phyloP scores from a whole-genome alignment of 2,888 invertebrate genomes.

The Drosophila monieri region DNA sequence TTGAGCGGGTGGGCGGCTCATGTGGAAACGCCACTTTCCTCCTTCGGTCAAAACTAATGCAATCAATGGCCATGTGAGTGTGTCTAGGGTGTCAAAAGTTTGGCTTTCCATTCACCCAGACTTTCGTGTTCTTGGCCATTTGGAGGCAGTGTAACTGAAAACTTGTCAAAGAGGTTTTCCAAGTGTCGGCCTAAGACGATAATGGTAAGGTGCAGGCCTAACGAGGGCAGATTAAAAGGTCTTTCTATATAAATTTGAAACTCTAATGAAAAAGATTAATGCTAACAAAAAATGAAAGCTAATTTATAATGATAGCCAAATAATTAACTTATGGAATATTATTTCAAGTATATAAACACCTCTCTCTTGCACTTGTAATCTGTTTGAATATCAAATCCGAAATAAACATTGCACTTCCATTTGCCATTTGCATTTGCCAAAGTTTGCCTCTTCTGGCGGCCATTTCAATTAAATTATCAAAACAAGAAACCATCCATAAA shows the following conservation, averaged over 20 bases:
- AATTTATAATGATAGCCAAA: background rate
- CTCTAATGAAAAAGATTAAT: too few species aligned
- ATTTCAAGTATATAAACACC: background rate
- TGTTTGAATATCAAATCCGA: conserved; percentile 40
- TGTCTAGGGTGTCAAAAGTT: conserved; percentile 40
- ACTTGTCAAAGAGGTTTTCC: conserved; percentile 29
- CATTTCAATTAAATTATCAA: conserved; percentile 78
- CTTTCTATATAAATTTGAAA: too few species aligned
- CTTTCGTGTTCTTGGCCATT: conserved; percentile 7
- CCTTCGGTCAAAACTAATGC: conserved; percentile 51
- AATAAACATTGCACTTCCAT: conserved; percentile 64
- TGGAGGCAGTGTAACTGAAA: conserved; percentile 28
- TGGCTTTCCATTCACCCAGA: background rate
- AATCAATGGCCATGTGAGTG: conserved; percentile 59
- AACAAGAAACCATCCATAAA: conserved; percentile 60
- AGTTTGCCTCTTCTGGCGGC: conserved; percentile 29
- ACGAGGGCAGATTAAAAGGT: conserved; percentile 19
- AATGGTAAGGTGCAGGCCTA: background rate
- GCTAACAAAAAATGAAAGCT: background rate
- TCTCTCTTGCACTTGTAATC: conserved; percentile 16
- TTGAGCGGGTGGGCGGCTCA: conserved; percentile 35
- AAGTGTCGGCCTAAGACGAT: conserved; percentile 21
- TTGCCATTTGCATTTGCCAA: conserved; percentile 36
- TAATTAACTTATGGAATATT: background rate
- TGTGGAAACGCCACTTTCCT: conserved; percentile 50